Evolutionary conservation across 2,113 vertebrate species (phyloP).

Genomic region (Zosterops hypoxanthus): DNA sequence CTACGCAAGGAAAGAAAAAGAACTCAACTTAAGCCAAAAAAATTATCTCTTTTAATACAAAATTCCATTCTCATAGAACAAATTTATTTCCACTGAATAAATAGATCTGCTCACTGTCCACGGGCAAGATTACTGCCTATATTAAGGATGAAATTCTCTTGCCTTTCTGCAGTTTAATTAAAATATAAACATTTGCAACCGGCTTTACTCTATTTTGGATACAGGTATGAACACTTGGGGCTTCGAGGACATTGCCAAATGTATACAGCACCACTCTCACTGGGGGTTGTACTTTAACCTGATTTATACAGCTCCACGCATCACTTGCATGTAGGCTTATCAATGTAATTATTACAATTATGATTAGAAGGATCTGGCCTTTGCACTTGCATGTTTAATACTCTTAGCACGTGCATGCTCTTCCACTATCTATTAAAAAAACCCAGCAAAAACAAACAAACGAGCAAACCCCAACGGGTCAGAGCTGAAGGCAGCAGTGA

Average conservation of each 20-base stretch:
- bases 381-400: conserved; percentile 35
- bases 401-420: conserved; percentile 16
- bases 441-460: not conserved
- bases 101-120: conserved; percentile 52
- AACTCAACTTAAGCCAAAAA: conserved; percentile 65
- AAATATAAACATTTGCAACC: conserved; percentile 71
- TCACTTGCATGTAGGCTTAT: not conserved
- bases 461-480: not conserved
- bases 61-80: conserved; percentile 73
- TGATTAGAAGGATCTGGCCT: conserved; percentile 37
- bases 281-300: conserved; percentile 58
- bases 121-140: conserved; percentile 38
- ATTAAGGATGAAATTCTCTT: conserved; percentile 47
- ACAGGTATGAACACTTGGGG: conserved; percentile 29
- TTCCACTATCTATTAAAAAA: not conserved
- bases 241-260: conserved; percentile 27
- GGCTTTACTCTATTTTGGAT: conserved; percentile 61
- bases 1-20: conserved; percentile 52
- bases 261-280: conserved; percentile 61
- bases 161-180: conserved; percentile 61
- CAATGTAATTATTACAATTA: not conserved
- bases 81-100: conserved; percentile 74
- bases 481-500: conserved; percentile 6
- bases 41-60: conserved; percentile 73
- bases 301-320: conserved; percentile 30